Base-by-base conservation (phyloP, 2,797 vertebrate species). In the Anabas testudineus region DNA sequence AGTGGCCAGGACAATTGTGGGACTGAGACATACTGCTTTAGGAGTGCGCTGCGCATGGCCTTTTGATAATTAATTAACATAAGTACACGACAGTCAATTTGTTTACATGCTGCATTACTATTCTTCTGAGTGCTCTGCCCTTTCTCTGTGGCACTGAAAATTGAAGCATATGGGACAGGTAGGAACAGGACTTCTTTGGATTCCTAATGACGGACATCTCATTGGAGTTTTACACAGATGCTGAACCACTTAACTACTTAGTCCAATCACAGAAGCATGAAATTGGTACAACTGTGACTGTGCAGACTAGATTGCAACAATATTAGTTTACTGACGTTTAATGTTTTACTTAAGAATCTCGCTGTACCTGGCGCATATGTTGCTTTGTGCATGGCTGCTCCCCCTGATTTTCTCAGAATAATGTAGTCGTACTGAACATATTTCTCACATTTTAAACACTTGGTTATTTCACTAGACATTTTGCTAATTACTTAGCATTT, bases 241-340 rank as follows among this genome's bases (percentile, higher is more conserved):
- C 78, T 84, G 68, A 83, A 87, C 63, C 51, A 39, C 85, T 85
- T 83, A 76, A 81, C 78, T 76, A 76, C 83, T 88, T 87, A 86
- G 87, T 89, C 88, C 76, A 75, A 82, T 86, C 86, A 87, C 45
- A 65, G 87, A 71, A 90, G 82, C 85, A 89, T 93, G 87, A 92
- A 91, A 91, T 91, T 90, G 77, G 78, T 78, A 82, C 68, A 80
- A 83, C 84, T 85, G 85, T 85, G 84, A 87, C 74, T 90, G 83
- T 82, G 80, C 62, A 61, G 76, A 78, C 80, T 86, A 87, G 84
- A 92, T 88, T 88, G 76, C 41, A 90, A 89, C 62, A 80, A 74
- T 83, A 90, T 79, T 42, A 71, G 71, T 66, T 81, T 68, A 74
- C 56, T 76, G 76, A 48, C 45, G 83, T 90, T 87, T 83, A 88